Evolutionary conservation across 2,113 vertebrate genomes (phyloP), one percentile per base, ranked within the genome.

Genomic region (Spilogale gracilis): DNA sequence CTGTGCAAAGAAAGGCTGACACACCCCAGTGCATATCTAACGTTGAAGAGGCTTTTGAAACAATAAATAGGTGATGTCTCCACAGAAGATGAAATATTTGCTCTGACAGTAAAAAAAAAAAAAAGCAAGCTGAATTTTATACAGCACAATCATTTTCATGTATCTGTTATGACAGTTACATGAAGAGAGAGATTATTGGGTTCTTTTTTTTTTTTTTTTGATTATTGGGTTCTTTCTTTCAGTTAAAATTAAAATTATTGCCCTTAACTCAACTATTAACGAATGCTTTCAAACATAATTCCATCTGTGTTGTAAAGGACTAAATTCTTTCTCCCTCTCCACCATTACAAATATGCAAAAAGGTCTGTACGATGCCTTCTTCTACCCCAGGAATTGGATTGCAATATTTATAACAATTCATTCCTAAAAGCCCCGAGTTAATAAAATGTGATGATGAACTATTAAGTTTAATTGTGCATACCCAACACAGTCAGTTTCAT

Each of bases 221-320:
- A 87, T 84, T 94, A 21, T 1, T 89, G 3, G 50, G 45, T 63
- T 90, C 76, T 94, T 84, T 93, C 81, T 78, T 65, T 81, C 6
- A 21, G 82, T 58, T 69, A 82, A 91, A 94, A 79, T 87, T 45
- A 96, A 92, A 95, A 78, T 5, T 45, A 92, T 38, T 80, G 54
- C 60, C 56, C 21, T 95, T 93, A 18, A 56, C 45, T 91, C 67
- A 89, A 67, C 73, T 78, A 18, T 85, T 61, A 95, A 69, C 27
- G 93, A 96, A 79, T 76, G 88, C 43, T 89, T 69, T 95, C 61
- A 83, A 95, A 73, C 16, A 76, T 76, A 67, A 91, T 83, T 93
- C 86, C 18, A 43, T 32, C 30, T 60, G 87, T 71, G 92, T 93
- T 88, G 32, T 87, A 85, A 93, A 73, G 58, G 58, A 94, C 54